phyloP scores from a whole-genome alignment of 2,113 vertebrate species.

The Pseudorhombus dupliciocellatus region DNA sequence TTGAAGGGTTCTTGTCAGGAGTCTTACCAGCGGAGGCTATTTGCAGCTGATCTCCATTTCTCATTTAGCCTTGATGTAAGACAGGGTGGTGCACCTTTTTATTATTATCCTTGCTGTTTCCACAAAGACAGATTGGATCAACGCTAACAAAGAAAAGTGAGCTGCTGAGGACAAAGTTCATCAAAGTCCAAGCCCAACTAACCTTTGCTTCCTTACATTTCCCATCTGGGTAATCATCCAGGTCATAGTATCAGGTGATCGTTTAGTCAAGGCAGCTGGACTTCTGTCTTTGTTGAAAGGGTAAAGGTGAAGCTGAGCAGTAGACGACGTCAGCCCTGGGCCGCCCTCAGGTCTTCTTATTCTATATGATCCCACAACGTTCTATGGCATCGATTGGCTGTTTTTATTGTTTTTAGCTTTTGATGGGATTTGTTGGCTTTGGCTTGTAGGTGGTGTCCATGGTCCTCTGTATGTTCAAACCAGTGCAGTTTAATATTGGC shows the following conservation, averaged over 20 bases:
- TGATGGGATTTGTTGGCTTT: too few species aligned
- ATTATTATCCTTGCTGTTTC: neutral
- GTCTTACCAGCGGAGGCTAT: conserved; percentile 12
- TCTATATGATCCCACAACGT: neutral
- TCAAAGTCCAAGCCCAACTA: neutral
- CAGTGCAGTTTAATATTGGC: too few species aligned
- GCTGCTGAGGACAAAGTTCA: neutral
- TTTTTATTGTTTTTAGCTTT: too few species aligned
- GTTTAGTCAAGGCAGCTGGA: too few species aligned
- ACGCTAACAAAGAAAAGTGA: neutral
- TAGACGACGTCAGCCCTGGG: neutral
- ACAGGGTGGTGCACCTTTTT: neutral
- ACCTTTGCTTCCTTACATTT: neutral
- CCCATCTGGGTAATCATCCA: neutral
- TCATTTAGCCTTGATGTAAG: conserved; percentile 49
- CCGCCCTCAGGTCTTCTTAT: neutral
- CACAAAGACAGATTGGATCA: too few species aligned
- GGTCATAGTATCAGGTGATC: too few species aligned
- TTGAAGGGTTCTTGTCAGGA: neutral
- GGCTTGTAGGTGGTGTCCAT: too few species aligned
- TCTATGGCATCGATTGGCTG: too few species aligned
- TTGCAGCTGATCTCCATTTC: conserved; percentile 54
- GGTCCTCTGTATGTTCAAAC: too few species aligned
- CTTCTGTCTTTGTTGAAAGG: too few species aligned
- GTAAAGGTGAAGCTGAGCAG: neutral